Conservation (phyloP, 1,140 invertebrate species). For the Asobara japonica region DNA sequence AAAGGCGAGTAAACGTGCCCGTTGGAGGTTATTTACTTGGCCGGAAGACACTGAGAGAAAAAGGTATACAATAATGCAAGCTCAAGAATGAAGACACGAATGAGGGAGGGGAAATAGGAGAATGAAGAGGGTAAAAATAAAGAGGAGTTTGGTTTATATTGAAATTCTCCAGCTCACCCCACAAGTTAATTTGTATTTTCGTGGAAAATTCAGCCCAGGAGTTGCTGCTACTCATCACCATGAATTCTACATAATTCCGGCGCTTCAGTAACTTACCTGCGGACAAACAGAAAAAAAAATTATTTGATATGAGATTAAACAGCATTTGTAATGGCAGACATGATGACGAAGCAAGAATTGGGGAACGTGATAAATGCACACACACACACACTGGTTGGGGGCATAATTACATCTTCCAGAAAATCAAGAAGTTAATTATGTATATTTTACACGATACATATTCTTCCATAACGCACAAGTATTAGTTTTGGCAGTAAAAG, state of each 20-base stretch:
- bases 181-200: slow-evolving; percentile 3
- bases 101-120: not conserved
- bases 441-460: no score
- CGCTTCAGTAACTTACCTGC: slow-evolving; percentile 34
- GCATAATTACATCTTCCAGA: no score
- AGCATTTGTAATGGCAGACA: no score
- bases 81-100: slow-evolving; percentile 4
- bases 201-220: not conserved
- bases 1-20: slow-evolving; percentile 55
- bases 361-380: not conserved
- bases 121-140: slow-evolving; percentile 1
- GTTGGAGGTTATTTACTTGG: slow-evolving; percentile 61
- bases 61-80: slow-evolving; percentile 17
- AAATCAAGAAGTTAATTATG: no score
- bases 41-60: slow-evolving; percentile 42
- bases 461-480: no score
- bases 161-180: slow-evolving; percentile 5
- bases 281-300: not conserved
- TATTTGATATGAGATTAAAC: not conserved
- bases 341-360: slow-evolving; percentile 3
- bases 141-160: not conserved
- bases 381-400: no score
- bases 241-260: not conserved
- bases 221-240: not conserved
- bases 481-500: no score